Evolutionary conservation across 2,113 vertebrate species (phyloP).

Genomic region (Halichoeres trimaculatus): DNA sequence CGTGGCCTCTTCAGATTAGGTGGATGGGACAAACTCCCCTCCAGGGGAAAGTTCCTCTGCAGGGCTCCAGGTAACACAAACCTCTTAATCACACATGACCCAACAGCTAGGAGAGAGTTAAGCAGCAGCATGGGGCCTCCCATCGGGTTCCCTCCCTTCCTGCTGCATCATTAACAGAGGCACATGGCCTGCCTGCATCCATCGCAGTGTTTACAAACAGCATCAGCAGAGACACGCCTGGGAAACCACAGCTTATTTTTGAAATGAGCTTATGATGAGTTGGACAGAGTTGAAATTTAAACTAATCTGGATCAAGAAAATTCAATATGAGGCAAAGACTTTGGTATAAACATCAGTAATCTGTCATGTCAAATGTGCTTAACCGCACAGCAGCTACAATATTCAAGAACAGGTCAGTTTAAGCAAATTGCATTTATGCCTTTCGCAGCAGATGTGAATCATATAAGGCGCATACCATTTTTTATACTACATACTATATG

Average conservation of each 20-base stretch:
- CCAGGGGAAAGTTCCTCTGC: slow-evolving; percentile 84
- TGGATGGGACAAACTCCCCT: slow-evolving; percentile 83
- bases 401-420: slow-evolving; percentile 7
- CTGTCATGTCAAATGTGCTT: slow-evolving; percentile 13
- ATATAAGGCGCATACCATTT: neutral
- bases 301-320: slow-evolving; percentile 57
- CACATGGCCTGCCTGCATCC: slow-evolving; percentile 73
- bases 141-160: slow-evolving; percentile 74
- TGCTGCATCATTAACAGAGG: slow-evolving; percentile 77
- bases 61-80: slow-evolving; percentile 88
- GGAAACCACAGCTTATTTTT: slow-evolving; percentile 90
- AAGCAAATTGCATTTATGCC: neutral
- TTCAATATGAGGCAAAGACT: slow-evolving; percentile 21
- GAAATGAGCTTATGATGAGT: slow-evolving; percentile 88
- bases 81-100: slow-evolving; percentile 91
- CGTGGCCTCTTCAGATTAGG: slow-evolving; percentile 80
- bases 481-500: neutral
- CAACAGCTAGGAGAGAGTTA: slow-evolving; percentile 84
- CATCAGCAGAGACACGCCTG: slow-evolving; percentile 89
- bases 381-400: slow-evolving; percentile 4
- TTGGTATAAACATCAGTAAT: slow-evolving; percentile 46
- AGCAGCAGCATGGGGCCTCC: slow-evolving; percentile 82
- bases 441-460: slow-evolving; percentile 3
- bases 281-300: slow-evolving; percentile 77
- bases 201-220: slow-evolving; percentile 91